A percentile compares a stretch with the other conserved stretches of the same genome.
These are phyloP conservation scores for Prunella himalayana DNA, from an alignment of 2,113 vertebrate genomes.

Conservation along the genomic window DNA sequence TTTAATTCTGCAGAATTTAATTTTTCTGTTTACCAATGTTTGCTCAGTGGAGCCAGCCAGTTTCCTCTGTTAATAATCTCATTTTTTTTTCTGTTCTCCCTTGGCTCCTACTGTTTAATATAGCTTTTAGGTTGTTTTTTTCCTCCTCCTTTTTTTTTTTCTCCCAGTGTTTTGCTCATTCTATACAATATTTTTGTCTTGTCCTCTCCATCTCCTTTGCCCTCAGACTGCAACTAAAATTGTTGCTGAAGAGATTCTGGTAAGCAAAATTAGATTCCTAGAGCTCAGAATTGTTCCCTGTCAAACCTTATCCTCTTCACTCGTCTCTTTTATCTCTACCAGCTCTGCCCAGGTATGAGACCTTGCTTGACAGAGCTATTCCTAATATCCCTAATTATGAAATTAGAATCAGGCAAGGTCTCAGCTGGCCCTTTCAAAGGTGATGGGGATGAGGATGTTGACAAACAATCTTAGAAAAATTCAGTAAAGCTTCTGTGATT, in stretches of 20 bases:
- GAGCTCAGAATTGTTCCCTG: background rate
- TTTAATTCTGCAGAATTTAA: conserved; percentile 22
- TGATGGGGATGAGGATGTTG: background rate
- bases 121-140: background rate
- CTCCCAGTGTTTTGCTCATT: background rate
- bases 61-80: conserved; percentile 3
- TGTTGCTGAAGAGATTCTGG: background rate
- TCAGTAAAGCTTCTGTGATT: background rate
- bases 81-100: background rate
- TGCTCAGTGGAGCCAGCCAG: background rate
- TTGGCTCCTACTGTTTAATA: background rate
- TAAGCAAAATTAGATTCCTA: conserved; percentile 27
- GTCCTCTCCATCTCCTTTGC: background rate
- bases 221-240: background rate
- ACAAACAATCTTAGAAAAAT: background rate
- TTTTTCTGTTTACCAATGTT: background rate
- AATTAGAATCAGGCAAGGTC: background rate
- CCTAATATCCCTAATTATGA: background rate
- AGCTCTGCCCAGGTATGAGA: background rate
- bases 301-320: background rate
- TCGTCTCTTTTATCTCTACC: background rate
- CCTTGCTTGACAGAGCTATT: background rate
- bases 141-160: background rate
- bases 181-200: background rate
- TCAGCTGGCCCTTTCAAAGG: background rate